Percentiles rank a stretch among this genome's conserved stretches.
Evolutionary conservation across 2,888 invertebrate species (phyloP).

Genomic region (Latrodectus hesperus): DNA sequence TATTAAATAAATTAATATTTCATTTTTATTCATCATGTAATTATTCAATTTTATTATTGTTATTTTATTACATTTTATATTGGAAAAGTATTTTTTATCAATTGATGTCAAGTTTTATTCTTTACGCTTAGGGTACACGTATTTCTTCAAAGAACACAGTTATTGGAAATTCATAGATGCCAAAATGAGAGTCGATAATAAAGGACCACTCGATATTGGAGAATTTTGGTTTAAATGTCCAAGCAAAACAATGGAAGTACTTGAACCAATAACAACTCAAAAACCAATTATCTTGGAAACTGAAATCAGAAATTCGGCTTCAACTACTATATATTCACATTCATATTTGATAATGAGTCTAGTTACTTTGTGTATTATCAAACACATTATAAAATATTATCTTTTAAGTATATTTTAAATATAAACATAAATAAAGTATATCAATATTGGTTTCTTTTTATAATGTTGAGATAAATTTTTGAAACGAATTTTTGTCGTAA

Average conservation of each 20-base stretch:
- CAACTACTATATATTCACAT: not conserved
- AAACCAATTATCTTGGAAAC: not conserved
- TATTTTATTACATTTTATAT: too few relatives aligned
- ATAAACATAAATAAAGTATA: too few relatives aligned
- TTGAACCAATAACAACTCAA: conserved; percentile 12
- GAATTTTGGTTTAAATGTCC: conserved; percentile 57
- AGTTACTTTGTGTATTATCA: too few relatives aligned
- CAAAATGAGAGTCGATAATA: conserved; percentile 78
- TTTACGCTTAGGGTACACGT: conserved; percentile 82
- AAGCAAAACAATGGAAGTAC: conserved; percentile 17
- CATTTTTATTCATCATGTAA: too few relatives aligned
- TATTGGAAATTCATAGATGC: conserved; percentile 76
- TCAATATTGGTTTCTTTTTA: too few relatives aligned
- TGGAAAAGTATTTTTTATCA: too few relatives aligned
- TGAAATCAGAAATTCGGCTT: not conserved
- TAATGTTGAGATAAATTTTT: too few relatives aligned
- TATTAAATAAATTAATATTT: too few relatives aligned
- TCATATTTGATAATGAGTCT: not conserved
- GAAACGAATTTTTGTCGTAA: too few relatives aligned
- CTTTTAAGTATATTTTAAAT: too few relatives aligned
- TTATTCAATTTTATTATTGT: too few relatives aligned
- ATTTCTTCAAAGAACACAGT: conserved; percentile 93
- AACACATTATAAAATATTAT: too few relatives aligned
- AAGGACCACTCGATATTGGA: conserved; percentile 28
- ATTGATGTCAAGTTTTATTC: not conserved